Conservation (phyloP, 2,113 vertebrate species). For the Bubo blakistoni region DNA sequence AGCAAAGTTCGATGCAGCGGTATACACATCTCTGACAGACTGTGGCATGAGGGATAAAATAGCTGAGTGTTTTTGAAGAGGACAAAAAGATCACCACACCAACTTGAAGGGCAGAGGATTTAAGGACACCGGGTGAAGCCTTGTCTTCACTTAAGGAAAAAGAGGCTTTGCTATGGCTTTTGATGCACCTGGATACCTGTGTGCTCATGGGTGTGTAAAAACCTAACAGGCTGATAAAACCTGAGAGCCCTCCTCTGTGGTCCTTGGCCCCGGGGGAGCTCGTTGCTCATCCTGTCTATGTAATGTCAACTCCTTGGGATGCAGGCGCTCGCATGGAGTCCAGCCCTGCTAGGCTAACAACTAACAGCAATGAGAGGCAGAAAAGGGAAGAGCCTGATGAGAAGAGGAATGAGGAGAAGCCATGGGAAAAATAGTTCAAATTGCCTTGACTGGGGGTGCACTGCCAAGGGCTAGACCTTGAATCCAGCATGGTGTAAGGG, state of each 20-base stretch:
- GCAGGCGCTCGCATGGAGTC: rapidly evolving
- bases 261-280: not conserved
- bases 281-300: not conserved
- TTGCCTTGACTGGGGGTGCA: not conserved
- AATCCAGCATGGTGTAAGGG: not conserved
- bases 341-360: not conserved
- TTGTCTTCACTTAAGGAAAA: not conserved
- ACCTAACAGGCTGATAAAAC: not conserved
- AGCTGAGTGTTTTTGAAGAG: not conserved
- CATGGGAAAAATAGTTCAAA: constrained; percentile 30
- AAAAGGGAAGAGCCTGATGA: not conserved
- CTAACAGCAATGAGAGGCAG: not conserved
- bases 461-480: not conserved
- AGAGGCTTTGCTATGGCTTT: not conserved
- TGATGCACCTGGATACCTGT: not conserved
- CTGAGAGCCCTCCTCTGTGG: not conserved
- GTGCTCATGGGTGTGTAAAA: not conserved
- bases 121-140: not conserved
- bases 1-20: not conserved
- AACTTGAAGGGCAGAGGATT: not conserved
- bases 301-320: not conserved
- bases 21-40: not conserved
- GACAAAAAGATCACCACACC: not conserved
- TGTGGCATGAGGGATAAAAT: not conserved
- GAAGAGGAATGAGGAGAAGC: constrained; percentile 13